phyloP scores from a whole-genome alignment of 2,888 invertebrate genomes.

The Ornithoptera priamus region DNA sequence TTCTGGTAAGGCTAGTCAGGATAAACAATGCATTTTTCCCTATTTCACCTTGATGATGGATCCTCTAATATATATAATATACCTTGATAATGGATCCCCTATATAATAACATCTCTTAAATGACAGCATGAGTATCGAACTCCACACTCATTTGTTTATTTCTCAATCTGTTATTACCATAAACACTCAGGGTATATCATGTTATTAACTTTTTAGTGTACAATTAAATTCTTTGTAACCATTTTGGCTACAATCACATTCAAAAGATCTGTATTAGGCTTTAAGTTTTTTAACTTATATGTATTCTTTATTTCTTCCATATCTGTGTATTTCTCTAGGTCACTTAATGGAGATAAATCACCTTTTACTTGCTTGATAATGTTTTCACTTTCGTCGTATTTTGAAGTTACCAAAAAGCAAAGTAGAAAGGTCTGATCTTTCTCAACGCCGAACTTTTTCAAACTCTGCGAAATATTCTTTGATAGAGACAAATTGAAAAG shows the following conservation, averaged over 20 bases:
- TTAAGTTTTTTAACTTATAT: slow-evolving; percentile 81
- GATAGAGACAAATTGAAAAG: slow-evolving; percentile 84
- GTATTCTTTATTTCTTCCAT: slow-evolving; percentile 73
- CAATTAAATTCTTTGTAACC: slow-evolving; percentile 82
- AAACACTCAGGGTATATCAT: too few relatives aligned
- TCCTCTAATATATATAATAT: too few relatives aligned
- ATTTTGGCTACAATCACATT: slow-evolving; percentile 84
- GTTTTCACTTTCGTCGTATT: slow-evolving; percentile 46
- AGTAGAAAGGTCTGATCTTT: slow-evolving; percentile 52
- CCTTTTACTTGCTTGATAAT: slow-evolving; percentile 78
- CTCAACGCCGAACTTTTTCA: slow-evolving; percentile 82
- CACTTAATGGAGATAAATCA: slow-evolving; percentile 66
- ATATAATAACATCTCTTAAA: too few relatives aligned
- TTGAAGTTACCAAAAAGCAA: slow-evolving; percentile 53
- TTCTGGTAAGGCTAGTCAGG: too few relatives aligned
- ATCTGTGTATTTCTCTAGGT: slow-evolving; percentile 71
- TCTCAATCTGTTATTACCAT: too few relatives aligned
- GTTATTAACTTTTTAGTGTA: slow-evolving; percentile 43
- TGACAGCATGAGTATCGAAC: too few relatives aligned
- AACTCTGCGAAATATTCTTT: slow-evolving; percentile 84
- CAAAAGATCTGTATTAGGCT: slow-evolving; percentile 62
- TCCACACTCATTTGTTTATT: too few relatives aligned
- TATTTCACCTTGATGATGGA: too few relatives aligned
- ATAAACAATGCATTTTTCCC: too few relatives aligned
- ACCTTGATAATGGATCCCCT: too few relatives aligned